phyloP scores from a whole-genome alignment of 92 coral and sea anemone species.

The Galaxea fascicularis region DNA sequence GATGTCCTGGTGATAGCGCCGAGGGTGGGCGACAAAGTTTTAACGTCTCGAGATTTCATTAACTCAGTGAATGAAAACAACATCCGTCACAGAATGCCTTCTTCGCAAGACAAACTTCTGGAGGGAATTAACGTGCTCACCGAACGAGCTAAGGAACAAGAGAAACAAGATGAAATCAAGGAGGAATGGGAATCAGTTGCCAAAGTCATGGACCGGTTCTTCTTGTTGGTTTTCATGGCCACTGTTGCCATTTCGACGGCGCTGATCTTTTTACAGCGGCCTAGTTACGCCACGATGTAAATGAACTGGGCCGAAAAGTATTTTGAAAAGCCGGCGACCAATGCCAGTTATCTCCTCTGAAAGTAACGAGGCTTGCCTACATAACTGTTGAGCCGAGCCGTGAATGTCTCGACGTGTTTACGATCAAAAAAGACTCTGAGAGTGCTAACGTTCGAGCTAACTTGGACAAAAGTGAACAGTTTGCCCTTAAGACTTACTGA shows the following conservation, averaged over 20 bases:
- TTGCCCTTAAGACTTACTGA: not conserved
- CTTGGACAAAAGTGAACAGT: not conserved
- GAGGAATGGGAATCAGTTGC: conserved; percentile 99
- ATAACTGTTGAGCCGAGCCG: not conserved
- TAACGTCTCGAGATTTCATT: conserved; percentile 84
- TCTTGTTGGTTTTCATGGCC: conserved; percentile 83
- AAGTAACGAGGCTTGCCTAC: conserved; percentile 2
- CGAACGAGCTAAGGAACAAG: conserved; percentile 88
- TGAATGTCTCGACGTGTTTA: not conserved
- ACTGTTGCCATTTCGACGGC: conserved; percentile 94
- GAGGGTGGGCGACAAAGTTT: conserved; percentile 74
- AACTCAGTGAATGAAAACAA: conserved; percentile 83
- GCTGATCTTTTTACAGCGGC: conserved; percentile 89
- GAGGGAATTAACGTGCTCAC: conserved; percentile 84
- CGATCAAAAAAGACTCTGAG: not conserved
- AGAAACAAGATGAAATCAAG: conserved; percentile 82
- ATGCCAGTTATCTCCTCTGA: not conserved
- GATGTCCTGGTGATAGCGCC: conserved; percentile 89
- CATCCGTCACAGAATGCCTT: conserved; percentile 75
- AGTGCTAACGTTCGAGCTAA: not conserved
- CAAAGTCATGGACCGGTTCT: conserved; percentile 94
- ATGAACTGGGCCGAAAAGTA: conserved; percentile 3
- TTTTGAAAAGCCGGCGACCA: not conserved
- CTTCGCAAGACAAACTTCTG: conserved; percentile 79
- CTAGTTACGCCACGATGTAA: conserved; percentile 89